Evolutionary conservation across 2,113 vertebrate genomes (phyloP), one percentile per base, ranked within the genome.

Genomic region (Hemicordylus capensis): DNA sequence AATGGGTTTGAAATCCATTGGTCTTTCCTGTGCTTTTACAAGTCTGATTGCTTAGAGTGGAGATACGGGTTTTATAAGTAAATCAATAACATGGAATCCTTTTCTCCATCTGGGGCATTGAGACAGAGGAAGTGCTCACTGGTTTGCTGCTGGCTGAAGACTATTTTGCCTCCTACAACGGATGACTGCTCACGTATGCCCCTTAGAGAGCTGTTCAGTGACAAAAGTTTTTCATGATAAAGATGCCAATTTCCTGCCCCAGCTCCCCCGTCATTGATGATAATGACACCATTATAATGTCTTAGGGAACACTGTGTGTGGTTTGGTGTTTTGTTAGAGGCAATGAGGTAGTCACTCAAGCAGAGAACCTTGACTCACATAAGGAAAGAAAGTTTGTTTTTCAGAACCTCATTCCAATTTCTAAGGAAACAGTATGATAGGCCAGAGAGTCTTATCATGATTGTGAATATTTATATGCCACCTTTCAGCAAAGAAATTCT

Each of bases 341-440:
- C 67, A 54, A 44, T 44, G 56, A 48, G 58, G 24, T 56, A 56
- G 66, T 78, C 14, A 73, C 15, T 78, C 59, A 42, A 78, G 26
- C 39, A 17, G 46, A 70, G 14, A 77, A n/a, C 54, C 19, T 24
- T 87, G 85, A 79, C 75, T 87, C 75, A 56, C 20, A 31, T 59
- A 61, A n/a, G 66, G 70, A 83, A 69, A 87, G 42, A 61, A 72
- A 59, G 14, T 72, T 78, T 72, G 58, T 54, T 11, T 39, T 85
- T 83, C 10, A 22, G n/a, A 51, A 74, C 28, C 26, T 46, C n/a
- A 82, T 58, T 82, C 14, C 17, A 72, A 6, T 8, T 17, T 51
- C 64, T 31, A 6, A 76, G 64, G 46, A 86, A 80, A 37, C 0
- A 1, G 31, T 1, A 64, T 2, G 83, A 77, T 63, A n/a, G n/a